Evolutionary conservation across 2,113 vertebrate genomes (phyloP).

Genomic region (Willisornis vidua): DNA sequence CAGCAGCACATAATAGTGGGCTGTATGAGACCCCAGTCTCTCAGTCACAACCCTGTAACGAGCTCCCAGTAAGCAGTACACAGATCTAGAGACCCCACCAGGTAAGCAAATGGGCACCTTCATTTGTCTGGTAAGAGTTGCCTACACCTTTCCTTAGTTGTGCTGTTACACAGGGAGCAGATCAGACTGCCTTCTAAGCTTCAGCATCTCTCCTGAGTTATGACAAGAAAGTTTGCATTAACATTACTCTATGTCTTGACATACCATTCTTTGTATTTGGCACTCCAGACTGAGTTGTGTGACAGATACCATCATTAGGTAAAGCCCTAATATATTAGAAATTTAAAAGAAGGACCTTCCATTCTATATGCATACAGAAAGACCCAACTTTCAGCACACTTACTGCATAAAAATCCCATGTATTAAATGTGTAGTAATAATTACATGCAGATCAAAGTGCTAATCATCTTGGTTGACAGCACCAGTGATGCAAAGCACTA

Average conservation of each 20-base stretch:
- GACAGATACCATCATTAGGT: not conserved
- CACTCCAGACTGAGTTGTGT: not conserved
- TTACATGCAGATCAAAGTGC: constrained; percentile 52
- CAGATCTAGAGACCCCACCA: not conserved
- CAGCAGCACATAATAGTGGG: not conserved
- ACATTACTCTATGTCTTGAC: not conserved
- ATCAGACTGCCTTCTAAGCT: not conserved
- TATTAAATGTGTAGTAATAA: constrained; percentile 45
- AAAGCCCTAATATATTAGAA: not conserved
- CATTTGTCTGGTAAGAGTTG: not conserved
- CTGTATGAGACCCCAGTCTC: not conserved
- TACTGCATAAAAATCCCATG: constrained; percentile 19
- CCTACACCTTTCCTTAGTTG: not conserved
- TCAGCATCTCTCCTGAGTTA: not conserved
- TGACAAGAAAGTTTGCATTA: not conserved
- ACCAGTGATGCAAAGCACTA: constrained; percentile 27
- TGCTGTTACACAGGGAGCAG: not conserved
- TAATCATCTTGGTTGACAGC: constrained; percentile 47
- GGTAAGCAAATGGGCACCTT: not conserved
- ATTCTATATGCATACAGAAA: not conserved
- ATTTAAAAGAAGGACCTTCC: not conserved
- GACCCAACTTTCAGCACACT: not conserved
- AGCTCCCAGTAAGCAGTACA: not conserved
- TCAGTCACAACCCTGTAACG: not conserved
- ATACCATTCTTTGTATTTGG: not conserved